Evolutionary conservation across 2,888 invertebrate species (phyloP), one percentile per base, ranked within the genome.

Genomic region (Stenchaetothrips biformis): DNA sequence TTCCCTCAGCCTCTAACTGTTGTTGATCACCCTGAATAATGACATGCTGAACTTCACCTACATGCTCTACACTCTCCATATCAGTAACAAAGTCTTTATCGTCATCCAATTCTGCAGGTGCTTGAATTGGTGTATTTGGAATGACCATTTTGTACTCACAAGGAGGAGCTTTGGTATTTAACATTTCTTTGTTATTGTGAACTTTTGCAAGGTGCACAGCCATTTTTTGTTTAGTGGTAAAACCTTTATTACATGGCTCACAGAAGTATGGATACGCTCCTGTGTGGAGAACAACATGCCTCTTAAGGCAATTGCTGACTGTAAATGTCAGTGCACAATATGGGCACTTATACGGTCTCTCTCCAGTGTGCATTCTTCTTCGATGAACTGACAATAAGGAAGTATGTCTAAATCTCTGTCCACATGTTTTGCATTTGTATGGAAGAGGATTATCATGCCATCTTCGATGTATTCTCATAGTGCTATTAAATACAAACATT

Each of bases 281-380:
- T 0, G 84, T 84, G 79, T 84, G 84, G 4, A 83, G 79, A 48
- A 83, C 86, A 82, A 88, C 84, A 83, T 89, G 89, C 27, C 86
- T 85, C 82, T 88, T 88, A 67, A 88, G 85, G 16, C 87, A 87
- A 53, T 87, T 86, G 18, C 87, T 86, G 83, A 86, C 85, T 62
- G 88, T 87, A 82, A 87, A 87, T 2, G 87, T 85, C 82, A 88
- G 87, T 18, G 86, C 82, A 82, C 89, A 89, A 83, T 86, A 86
- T 27, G 86, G 86, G 82, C 89, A 89, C 80, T 87, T 86, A 84
- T 89, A 88, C 0, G 87, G 87, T 80, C 86, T 86, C 81, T 87
- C 86, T 0, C 88, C 88, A 0, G 87, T 86, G 84, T 89, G 89
- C 49, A 87, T 85, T 86, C 88, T 87, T 82, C 86, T 86, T 13